Evolutionary conservation across 1,140 invertebrate species (phyloP).

Genomic region (Limonius californicus): DNA sequence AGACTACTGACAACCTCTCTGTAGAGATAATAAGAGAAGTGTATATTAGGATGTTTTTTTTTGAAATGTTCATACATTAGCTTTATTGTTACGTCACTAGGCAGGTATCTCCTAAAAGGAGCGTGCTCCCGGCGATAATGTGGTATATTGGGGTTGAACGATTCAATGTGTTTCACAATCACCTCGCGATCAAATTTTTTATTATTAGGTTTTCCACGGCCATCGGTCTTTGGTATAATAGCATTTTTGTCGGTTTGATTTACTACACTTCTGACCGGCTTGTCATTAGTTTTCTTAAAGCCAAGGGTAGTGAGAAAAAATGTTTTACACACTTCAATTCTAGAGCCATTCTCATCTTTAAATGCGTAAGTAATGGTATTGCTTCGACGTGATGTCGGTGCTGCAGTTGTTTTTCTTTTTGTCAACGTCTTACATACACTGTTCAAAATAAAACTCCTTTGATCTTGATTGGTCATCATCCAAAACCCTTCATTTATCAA

Average conservation of each 20-base stretch:
- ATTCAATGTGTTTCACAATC: slow-evolving; percentile 28
- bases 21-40: slow-evolving; percentile 15
- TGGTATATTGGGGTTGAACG: slow-evolving; percentile 35
- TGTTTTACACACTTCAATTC: slow-evolving; percentile 15
- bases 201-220: slow-evolving; percentile 20
- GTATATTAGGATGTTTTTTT: no score
- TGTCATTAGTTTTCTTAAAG: slow-evolving; percentile 17
- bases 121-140: slow-evolving; percentile 42
- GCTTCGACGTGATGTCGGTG: background rate
- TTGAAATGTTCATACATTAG: slow-evolving; percentile 38
- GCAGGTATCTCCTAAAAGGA: slow-evolving; percentile 36
- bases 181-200: slow-evolving; percentile 12
- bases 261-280: background rate
- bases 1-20: background rate
- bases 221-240: background rate
- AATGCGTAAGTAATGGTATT: background rate
- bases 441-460: slow-evolving; percentile 8
- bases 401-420: slow-evolving; percentile 1
- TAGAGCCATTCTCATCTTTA: background rate
- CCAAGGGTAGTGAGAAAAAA: slow-evolving; percentile 15
- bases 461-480: background rate
- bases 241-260: background rate
- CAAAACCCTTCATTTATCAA: background rate
- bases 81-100: slow-evolving; percentile 35
- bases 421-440: background rate